A percentile compares a stretch with the other conserved stretches of the same genome.
These are phyloP conservation scores for Scalopus aquaticus DNA, from an alignment of 2,113 vertebrate genomes.

Conservation along the genomic window DNA sequence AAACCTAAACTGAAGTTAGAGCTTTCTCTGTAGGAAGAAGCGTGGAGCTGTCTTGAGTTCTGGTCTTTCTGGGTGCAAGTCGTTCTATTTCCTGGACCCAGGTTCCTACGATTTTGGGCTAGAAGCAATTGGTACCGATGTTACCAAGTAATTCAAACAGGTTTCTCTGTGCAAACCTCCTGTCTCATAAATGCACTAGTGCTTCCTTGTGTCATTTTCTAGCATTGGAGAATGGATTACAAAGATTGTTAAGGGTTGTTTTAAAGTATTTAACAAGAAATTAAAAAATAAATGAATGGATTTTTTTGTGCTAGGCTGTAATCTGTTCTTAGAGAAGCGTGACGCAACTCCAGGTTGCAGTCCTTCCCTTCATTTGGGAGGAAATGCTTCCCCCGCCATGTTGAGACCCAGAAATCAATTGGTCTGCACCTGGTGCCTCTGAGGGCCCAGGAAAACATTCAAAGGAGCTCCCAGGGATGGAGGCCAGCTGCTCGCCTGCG, in stretches of 20 bases:
- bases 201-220: neutral
- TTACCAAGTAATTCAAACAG: neutral
- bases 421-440: neutral
- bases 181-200: neutral
- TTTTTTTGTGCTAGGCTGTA: neutral
- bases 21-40: neutral
- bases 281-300: neutral
- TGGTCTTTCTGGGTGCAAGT: too few species aligned
- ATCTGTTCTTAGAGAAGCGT: neutral
- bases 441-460: neutral
- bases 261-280: neutral
- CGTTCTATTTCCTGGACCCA: neutral
- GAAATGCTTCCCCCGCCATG: neutral
- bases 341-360: too few species aligned
- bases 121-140: neutral
- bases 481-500: neutral
- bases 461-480: neutral
- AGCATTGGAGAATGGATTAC: neutral
- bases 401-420: neutral
- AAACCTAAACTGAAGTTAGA: neutral
- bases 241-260: neutral
- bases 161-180: neutral
- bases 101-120: neutral
- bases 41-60: neutral
- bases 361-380: neutral